These are phyloP conservation scores for Eriocheir sinensis DNA, from an alignment of 1,140 invertebrate species.

Conservation along the genomic window DNA sequence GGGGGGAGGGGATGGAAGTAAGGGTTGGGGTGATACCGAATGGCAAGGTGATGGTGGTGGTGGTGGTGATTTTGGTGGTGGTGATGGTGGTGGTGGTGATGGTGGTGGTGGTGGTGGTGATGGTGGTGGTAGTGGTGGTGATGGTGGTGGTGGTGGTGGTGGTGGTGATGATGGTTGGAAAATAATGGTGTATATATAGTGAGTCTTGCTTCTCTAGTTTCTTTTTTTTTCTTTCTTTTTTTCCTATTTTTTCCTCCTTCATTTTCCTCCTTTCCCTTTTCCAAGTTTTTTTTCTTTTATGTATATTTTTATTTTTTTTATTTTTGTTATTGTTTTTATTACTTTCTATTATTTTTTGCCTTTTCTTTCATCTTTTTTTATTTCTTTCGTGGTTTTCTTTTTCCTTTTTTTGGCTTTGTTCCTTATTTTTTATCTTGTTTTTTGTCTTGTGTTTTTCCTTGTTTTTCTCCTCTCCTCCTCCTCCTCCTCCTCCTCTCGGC, in stretches of 20 bases:
- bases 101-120: not conserved
- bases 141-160: conserved; percentile 10
- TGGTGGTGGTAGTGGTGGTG: not conserved
- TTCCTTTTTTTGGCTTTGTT: no score
- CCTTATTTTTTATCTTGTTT: no score
- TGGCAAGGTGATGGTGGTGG: conserved; percentile 18
- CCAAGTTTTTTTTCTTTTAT: not conserved
- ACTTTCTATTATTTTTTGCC: not conserved
- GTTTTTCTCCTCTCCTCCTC: not conserved
- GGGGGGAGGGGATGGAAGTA: no score
- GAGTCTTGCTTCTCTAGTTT: not conserved
- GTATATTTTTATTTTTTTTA: no score
- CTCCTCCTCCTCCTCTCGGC: not conserved
- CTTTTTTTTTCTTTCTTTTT: not conserved
- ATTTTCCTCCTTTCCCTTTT: not conserved
- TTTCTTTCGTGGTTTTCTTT: not conserved
- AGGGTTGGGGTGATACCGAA: no score
- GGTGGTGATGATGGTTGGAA: not conserved
- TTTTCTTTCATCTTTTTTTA: not conserved
- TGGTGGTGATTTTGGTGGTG: not conserved
- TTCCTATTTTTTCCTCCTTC: not conserved
- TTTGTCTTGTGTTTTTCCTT: not conserved
- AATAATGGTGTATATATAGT: not conserved
- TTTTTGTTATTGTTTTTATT: not conserved
- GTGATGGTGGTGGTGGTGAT: not conserved